These are phyloP conservation scores for Cryptoprocta ferox DNA, from an alignment of 2,797 vertebrate species.

Conservation along the genomic window DNA sequence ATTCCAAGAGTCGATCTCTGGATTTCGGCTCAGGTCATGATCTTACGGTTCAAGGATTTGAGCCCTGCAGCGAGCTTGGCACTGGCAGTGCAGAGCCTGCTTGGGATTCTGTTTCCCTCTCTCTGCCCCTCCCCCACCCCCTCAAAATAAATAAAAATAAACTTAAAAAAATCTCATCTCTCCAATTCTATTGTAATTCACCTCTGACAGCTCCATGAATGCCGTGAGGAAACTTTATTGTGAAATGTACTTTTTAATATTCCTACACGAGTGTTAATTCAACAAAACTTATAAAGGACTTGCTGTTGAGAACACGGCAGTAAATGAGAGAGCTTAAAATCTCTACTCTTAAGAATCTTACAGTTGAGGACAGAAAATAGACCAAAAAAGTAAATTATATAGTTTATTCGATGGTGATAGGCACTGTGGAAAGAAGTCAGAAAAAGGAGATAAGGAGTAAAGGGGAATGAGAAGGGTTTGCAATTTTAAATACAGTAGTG, in stretches of 20 bases:
- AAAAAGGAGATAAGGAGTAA: not conserved
- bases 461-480: not conserved
- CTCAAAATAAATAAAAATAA: not conserved
- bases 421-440: not conserved
- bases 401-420: not conserved
- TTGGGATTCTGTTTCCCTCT: not conserved
- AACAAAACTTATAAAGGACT: not conserved
- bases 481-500: slow-evolving; percentile 11
- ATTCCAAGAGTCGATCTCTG: too few relatives aligned
- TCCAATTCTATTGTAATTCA: slow-evolving; percentile 10
- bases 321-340: not conserved
- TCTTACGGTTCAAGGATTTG: not conserved
- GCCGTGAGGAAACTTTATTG: not conserved
- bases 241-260: slow-evolving; percentile 43
- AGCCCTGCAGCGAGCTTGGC: not conserved
- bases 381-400: not conserved
- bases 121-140: not conserved
- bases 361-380: not conserved
- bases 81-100: not conserved
- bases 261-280: not conserved
- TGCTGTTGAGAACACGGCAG: not conserved
- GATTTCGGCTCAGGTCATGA: not conserved
- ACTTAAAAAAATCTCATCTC: not conserved
- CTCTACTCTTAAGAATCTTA: not conserved
- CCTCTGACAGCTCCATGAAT: not conserved